phyloP scores from a whole-genome alignment of 2,113 vertebrate genomes.

The Varanus komodoensis region DNA sequence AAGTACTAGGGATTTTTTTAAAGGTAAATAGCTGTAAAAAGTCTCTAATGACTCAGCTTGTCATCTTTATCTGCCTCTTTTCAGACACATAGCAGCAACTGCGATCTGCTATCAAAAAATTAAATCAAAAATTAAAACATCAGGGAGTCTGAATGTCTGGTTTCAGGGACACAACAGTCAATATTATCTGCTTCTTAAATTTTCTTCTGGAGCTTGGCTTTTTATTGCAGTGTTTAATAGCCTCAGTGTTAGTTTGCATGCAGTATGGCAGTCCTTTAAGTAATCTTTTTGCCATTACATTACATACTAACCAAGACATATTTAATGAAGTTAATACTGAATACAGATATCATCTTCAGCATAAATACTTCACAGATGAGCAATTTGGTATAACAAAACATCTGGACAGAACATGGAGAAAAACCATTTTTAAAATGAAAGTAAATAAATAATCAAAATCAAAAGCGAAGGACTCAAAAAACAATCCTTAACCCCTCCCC shows the following conservation, averaged over 20 bases:
- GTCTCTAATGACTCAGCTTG: conserved; percentile 56
- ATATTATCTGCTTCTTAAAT: conserved; percentile 63
- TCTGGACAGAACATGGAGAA: not conserved
- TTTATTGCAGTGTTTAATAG: conserved; percentile 53
- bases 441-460: not conserved
- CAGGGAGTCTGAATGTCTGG: conserved; percentile 77
- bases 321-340: conserved; percentile 33
- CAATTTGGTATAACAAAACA: not conserved
- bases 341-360: conserved; percentile 3
- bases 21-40: conserved; percentile 41
- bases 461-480: not conserved
- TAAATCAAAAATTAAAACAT: conserved; percentile 83
- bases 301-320: conserved; percentile 6
- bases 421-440: not conserved
- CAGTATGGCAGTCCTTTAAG: conserved; percentile 28
- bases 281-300: conserved; percentile 26
- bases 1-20: not conserved
- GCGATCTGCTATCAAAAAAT: conserved; percentile 77
- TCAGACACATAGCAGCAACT: conserved; percentile 65
- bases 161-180: conserved; percentile 73
- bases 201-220: conserved; percentile 51
- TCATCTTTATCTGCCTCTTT: conserved; percentile 57
- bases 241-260: conserved; percentile 54
- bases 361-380: not conserved
- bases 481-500: not conserved